Evolutionary conservation across 2,113 vertebrate species (phyloP), one percentile per base, ranked within the genome.

Genomic region (Ia io): DNA sequence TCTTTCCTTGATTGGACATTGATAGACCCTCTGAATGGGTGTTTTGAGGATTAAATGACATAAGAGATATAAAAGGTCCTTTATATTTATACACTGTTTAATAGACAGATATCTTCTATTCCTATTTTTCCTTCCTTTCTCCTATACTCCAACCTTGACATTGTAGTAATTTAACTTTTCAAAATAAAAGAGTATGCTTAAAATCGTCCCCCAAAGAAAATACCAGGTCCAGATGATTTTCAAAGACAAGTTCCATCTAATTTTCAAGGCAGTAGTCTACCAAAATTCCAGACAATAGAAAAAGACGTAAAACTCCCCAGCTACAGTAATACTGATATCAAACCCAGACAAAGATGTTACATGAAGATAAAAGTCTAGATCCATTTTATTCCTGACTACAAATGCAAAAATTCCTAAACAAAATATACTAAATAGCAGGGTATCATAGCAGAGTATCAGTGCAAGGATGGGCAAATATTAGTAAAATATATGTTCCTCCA

Each of bases 201-300:
- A 92, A 90, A 89, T 90, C 30, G 53, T 85, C 56, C 47, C 37
- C 74, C 59, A 94, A 37, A 92, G 32, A 61, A 92, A 83, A 70
- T 22, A 35, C 13, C 53, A 84, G 42, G 35, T 84, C 16, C 30
- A 95, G 40, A 35, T n/a, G 16, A 37, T 69, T 83, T 78, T 92
- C 56, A 83, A 83, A 59, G 37, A 40, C 17, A 67, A 78, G n/a
- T 78, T 78, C 51, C 42, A 42, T 44, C 51, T 37, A 94, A 91
- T 13, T 40, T 77, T 49, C 40, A 92, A 73, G 40, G 32, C 23
- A 59, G 3, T 74, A 53, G 83, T 71, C 65, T 56, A 78, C 30
- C 85, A 89, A 71, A 89, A 12, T 79, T 71, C 6, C 51, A 85
- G 53, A 85, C 30, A 70, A 71, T 10, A 84, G 44, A 44, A 83